Base-by-base conservation (phyloP, 1,140 invertebrate species). In the Harlomillsia oculata region DNA sequence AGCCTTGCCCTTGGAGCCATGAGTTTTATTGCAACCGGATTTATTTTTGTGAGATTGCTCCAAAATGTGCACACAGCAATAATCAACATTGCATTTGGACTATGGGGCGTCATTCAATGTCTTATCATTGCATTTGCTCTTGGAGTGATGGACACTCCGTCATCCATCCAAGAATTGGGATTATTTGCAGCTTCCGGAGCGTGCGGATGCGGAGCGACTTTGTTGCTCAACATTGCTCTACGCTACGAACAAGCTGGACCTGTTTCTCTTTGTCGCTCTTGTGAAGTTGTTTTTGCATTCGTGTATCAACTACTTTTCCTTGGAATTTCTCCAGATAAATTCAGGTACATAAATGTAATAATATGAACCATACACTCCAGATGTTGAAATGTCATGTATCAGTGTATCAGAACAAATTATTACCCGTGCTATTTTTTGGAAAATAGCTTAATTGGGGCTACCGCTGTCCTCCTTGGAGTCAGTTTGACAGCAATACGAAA, bases 251-350 rank as follows among this genome's bases (percentile, higher is more conserved):
- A 55, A 14, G 58, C 52, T 13, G 58, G 58, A 11, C 58, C 58
- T 23, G 53, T 60, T 0, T 40, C 44, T 25, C 18, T 60, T 1
- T 8, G 44, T 5, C n/a, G 58, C 36, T 44, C 53, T 1, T 25
- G 30, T 21, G 53, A 60, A 51, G 46, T 60, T 5, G 2, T 60
- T 2, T 60, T 60, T 44, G 45, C 32, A 1, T 60, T 60, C 30
- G 11, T 60, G 29, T 60, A 53, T 52, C 58, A 60, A 44, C 55
- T 50, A 11, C n/a, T 60, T 2, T 60, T 60, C 36, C 48, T 60
- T 21, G 39, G 46, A 25, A 53, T 55, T 21, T 23, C 44, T 26
- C 58, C 58, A 13, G 53, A 60, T 55, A 20, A 26, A 11, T 60
- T 36, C 36, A 60, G 58, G 58, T 60, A 37, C 2, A 23, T 20